phyloP scores from a whole-genome alignment of 2,888 invertebrate genomes.

The Hirtodrosophila duncani region DNA sequence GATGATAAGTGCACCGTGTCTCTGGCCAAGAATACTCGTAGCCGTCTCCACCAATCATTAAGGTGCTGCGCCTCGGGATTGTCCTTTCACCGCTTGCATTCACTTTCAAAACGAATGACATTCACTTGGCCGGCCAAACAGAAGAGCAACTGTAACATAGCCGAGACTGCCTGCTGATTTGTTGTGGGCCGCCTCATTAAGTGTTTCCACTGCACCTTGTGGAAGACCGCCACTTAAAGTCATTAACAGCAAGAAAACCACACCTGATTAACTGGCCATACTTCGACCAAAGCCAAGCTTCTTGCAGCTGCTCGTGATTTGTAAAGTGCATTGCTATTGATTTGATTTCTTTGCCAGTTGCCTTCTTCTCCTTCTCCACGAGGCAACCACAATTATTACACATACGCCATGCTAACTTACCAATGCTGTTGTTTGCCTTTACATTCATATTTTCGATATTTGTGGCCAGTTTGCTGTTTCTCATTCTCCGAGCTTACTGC shows the following conservation, averaged over 20 bases:
- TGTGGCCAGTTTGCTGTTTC: no score
- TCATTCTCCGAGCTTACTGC: no score
- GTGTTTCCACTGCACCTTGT: conserved; percentile 35
- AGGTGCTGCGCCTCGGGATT: background rate
- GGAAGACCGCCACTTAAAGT: conserved; percentile 30
- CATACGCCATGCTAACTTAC: conserved; percentile 43
- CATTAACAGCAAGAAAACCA: conserved; percentile 38
- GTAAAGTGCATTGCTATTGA: conserved; percentile 44
- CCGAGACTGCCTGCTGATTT: conserved; percentile 4
- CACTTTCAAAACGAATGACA: conserved; percentile 49
- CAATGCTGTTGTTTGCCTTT: no score
- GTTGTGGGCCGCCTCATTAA: conserved; percentile 28
- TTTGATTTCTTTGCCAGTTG: conserved; percentile 22
- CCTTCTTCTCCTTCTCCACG: no score
- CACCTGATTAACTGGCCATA: conserved; percentile 15
- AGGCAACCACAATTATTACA: no score
- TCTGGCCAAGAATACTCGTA: conserved; percentile 7
- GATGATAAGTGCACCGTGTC: no score
- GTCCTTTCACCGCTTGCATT: conserved; percentile 57
- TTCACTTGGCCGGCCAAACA: conserved; percentile 39
- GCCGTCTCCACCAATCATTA: conserved; percentile 13
- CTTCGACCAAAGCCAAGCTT: conserved; percentile 12
- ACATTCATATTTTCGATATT: no score
- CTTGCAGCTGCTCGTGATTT: conserved; percentile 42
- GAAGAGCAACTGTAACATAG: conserved; percentile 16